Percentiles rank a stretch among this genome's conserved stretches.
Evolutionary conservation across 2,113 vertebrate species (phyloP).

Genomic region (Calypte anna): DNA sequence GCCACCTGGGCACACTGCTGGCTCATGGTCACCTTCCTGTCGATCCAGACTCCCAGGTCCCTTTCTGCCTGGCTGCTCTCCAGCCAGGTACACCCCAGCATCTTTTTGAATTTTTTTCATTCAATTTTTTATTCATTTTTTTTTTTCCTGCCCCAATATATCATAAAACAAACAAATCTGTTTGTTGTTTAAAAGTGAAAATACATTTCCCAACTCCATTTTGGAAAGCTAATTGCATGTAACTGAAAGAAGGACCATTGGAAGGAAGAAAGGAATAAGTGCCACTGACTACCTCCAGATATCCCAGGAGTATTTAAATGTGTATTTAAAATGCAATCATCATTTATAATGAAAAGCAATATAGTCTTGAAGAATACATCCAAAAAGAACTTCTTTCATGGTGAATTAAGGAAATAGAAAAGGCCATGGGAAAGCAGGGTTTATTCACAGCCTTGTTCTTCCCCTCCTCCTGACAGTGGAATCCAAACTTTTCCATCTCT

Average conservation of each 20-base stretch:
- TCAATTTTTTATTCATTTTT: background rate
- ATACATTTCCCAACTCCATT: background rate
- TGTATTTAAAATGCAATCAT: background rate
- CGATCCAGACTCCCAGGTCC: too few relatives aligned
- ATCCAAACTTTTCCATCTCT: background rate
- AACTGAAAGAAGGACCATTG: background rate
- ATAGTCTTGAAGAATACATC: background rate
- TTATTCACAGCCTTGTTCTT: accelerated
- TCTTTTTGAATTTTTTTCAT: background rate
- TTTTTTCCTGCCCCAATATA: background rate
- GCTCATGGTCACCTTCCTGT: too few relatives aligned
- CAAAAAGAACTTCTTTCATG: background rate
- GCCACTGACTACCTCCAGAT: background rate
- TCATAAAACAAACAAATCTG: background rate
- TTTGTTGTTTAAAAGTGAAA: background rate
- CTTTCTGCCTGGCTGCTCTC: too few relatives aligned
- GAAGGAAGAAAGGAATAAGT: background rate
- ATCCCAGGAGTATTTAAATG: background rate
- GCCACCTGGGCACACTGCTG: too few relatives aligned
- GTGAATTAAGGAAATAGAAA: background rate
- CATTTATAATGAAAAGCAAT: background rate
- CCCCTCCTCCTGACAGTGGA: background rate
- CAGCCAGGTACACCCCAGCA: background rate
- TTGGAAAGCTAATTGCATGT: background rate
- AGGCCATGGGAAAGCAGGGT: background rate